Conservation (phyloP, 2,113 vertebrate genomes). For the Tychaedon coryphoeus region DNA sequence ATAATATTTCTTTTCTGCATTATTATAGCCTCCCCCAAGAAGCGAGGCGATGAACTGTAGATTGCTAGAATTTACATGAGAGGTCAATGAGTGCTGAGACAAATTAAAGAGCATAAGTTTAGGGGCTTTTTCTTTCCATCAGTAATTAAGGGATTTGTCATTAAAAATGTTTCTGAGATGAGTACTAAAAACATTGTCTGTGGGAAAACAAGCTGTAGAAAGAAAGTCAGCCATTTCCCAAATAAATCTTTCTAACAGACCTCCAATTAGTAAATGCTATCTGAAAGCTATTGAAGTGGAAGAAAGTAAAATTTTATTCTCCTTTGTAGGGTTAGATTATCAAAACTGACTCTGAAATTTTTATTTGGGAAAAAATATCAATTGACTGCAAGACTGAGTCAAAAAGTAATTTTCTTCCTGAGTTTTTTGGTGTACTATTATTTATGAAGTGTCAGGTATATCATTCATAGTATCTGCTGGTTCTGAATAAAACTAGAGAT, state of each 20-base stretch:
- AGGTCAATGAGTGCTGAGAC: slow-evolving; percentile 29
- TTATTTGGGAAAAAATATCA: neutral
- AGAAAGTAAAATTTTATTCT: slow-evolving; percentile 5
- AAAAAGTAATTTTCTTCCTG: slow-evolving; percentile 5
- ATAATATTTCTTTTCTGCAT: neutral
- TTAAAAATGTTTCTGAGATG: slow-evolving; percentile 49
- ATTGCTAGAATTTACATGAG: slow-evolving; percentile 43
- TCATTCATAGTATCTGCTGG: neutral
- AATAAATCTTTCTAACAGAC: slow-evolving; percentile 46
- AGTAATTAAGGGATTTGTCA: slow-evolving; percentile 42
- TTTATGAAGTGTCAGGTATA: slow-evolving; percentile 3
- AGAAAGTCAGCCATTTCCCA: slow-evolving; percentile 31
- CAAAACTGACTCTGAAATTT: neutral
- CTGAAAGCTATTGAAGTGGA: slow-evolving; percentile 42
- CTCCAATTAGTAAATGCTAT: slow-evolving; percentile 48
- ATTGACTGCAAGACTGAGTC: neutral
- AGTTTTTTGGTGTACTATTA: neutral
- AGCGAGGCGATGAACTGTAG: slow-evolving; percentile 11
- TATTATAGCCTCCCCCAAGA: neutral
- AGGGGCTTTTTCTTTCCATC: neutral
- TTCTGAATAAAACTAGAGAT: neutral
- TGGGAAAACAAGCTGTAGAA: slow-evolving; percentile 38
- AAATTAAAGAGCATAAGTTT: slow-evolving; percentile 48
- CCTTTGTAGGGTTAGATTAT: neutral
- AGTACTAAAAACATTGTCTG: slow-evolving; percentile 7